Conservation (phyloP, 2,113 vertebrate genomes). For the Plectropomus leopardus region DNA sequence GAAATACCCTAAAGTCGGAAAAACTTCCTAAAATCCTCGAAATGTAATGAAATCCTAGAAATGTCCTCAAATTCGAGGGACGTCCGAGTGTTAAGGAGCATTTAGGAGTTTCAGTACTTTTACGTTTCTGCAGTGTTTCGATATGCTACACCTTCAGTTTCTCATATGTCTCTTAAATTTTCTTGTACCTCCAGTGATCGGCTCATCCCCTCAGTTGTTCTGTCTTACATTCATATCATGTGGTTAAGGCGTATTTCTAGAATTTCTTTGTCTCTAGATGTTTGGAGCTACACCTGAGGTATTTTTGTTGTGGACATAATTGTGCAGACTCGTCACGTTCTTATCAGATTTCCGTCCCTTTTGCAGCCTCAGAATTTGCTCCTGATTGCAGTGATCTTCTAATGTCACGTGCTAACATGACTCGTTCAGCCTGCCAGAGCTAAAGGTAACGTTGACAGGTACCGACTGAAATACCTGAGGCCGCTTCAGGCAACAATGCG, state of each 20-base stretch:
- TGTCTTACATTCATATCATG: too few species aligned
- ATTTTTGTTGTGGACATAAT: background rate
- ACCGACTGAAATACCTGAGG: constrained; percentile 31
- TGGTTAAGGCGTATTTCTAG: too few species aligned
- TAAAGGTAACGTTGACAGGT: constrained; percentile 37
- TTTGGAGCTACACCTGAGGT: background rate
- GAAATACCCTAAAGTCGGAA: too few species aligned
- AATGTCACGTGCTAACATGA: constrained; percentile 23
- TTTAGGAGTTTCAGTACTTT: too few species aligned
- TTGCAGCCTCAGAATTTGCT: background rate
- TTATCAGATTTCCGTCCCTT: background rate
- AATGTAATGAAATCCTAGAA: too few species aligned
- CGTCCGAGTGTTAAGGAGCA: too few species aligned
- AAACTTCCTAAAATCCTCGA: too few species aligned
- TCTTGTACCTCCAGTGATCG: too few species aligned
- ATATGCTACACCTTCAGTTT: too few species aligned
- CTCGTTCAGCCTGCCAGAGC: constrained; percentile 31
- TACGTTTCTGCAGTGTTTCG: too few species aligned
- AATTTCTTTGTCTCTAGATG: background rate
- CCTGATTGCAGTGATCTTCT: background rate
- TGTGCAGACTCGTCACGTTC: background rate
- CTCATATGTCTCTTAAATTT: too few species aligned
- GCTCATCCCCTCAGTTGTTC: background rate
- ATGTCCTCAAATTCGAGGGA: too few species aligned
- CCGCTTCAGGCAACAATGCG: constrained; percentile 53